phyloP scores from a whole-genome alignment of 2,797 vertebrate genomes.

The Clangula hyemalis region DNA sequence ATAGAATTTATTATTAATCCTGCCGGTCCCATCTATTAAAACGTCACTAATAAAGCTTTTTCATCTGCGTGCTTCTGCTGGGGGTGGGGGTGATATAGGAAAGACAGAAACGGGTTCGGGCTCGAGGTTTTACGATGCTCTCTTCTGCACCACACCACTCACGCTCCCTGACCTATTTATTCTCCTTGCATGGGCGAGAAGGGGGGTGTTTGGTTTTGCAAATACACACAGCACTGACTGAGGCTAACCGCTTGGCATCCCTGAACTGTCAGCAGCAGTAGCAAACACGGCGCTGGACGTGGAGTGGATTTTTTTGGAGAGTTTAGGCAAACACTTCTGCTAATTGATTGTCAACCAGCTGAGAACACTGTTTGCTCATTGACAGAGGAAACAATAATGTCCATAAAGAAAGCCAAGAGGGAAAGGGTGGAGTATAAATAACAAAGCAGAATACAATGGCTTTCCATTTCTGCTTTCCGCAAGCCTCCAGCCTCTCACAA shows the following conservation, averaged over 20 bases:
- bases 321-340: constrained; percentile 1
- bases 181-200: fast-evolving
- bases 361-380: background rate
- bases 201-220: background rate
- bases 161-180: constrained; percentile 52
- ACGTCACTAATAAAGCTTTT: background rate
- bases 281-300: background rate
- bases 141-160: background rate
- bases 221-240: background rate
- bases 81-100: background rate
- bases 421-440: constrained; percentile 62
- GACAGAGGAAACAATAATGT: constrained; percentile 52
- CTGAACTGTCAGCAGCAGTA: background rate
- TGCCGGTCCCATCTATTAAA: background rate
- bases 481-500: constrained; percentile 3
- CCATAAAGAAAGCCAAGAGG: constrained; percentile 43
- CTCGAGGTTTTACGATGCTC: background rate
- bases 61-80: background rate
- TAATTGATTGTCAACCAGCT: background rate
- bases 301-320: background rate
- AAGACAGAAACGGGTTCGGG: background rate
- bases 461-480: constrained; percentile 61
- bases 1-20: background rate
- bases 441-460: constrained; percentile 54
- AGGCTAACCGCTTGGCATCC: background rate